A percentile compares a stretch with the other conserved stretches of the same genome.
phyloP scores from a whole-genome alignment of 2,113 vertebrate species.

The Cyanoderma ruficeps region DNA sequence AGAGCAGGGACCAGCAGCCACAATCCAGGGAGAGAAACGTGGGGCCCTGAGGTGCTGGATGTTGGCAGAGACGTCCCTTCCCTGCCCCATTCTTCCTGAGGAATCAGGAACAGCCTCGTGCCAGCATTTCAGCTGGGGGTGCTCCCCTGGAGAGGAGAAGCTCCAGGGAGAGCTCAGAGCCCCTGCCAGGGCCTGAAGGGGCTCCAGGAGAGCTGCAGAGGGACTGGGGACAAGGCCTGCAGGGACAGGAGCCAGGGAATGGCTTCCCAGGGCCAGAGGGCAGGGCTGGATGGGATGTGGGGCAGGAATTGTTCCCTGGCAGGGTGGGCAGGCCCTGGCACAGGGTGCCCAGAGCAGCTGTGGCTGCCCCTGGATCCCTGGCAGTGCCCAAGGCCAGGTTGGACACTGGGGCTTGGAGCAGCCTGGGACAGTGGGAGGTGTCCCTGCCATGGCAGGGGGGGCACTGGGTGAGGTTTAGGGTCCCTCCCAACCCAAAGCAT shows the following conservation, averaged over 20 bases:
- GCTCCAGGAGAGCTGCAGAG: neutral
- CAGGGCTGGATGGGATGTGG: rapidly evolving
- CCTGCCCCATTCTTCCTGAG: neutral
- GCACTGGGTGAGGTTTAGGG: rapidly evolving
- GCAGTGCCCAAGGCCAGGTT: neutral
- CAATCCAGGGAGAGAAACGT: rapidly evolving
- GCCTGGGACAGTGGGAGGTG: neutral
- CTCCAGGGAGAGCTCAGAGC: neutral
- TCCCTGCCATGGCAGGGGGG: neutral
- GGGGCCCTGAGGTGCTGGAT: neutral
- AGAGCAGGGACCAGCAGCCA: neutral
- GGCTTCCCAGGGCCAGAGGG: neutral
- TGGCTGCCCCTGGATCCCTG: neutral
- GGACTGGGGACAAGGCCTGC: neutral
- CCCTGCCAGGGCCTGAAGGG: neutral
- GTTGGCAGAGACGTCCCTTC: neutral
- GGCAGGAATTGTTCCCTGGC: neutral
- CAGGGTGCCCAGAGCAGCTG: neutral
- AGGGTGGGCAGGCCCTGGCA: neutral
- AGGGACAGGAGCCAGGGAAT: neutral
- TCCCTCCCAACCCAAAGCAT: rapidly evolving
- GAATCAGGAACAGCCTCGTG: neutral
- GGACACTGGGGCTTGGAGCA: neutral
- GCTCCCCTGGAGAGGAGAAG: neutral
- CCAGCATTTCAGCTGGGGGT: neutral